Conservation (phyloP, 2,113 vertebrate species). For the Thamnaconus septentrionalis region DNA sequence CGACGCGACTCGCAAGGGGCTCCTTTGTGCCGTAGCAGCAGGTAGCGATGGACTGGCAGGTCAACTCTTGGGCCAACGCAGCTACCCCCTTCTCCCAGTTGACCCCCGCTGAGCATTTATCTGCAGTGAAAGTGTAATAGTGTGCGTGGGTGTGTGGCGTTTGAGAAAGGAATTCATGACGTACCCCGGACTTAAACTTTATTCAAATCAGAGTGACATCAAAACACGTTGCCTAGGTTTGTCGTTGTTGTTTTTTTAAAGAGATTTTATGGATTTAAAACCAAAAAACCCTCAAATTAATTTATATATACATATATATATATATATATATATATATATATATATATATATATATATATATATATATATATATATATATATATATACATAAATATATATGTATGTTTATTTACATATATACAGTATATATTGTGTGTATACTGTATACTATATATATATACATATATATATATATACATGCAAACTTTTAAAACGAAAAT, state of each 20-base stretch:
- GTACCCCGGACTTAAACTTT: neutral
- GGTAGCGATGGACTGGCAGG: constrained; percentile 77
- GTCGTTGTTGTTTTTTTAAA: constrained; percentile 1
- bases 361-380: too few relatives aligned
- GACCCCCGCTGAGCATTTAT: constrained; percentile 68
- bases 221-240: neutral
- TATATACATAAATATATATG: too few relatives aligned
- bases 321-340: too few relatives aligned
- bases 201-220: neutral
- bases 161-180: neutral
- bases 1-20: constrained; percentile 56
- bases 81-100: constrained; percentile 54
- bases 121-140: constrained; percentile 41
- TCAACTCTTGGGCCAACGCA: constrained; percentile 71
- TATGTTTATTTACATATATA: too few relatives aligned
- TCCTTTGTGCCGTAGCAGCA: constrained; percentile 76
- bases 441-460: too few relatives aligned
- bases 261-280: neutral
- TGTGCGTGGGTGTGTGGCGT: constrained; percentile 16
- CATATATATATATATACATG: too few relatives aligned
- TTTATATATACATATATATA: too few relatives aligned
- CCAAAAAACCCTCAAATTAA: neutral
- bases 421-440: too few relatives aligned
- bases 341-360: too few relatives aligned
- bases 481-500: neutral